Base-by-base conservation (phyloP, 2,888 invertebrate species). In the Spodoptera picta region DNA sequence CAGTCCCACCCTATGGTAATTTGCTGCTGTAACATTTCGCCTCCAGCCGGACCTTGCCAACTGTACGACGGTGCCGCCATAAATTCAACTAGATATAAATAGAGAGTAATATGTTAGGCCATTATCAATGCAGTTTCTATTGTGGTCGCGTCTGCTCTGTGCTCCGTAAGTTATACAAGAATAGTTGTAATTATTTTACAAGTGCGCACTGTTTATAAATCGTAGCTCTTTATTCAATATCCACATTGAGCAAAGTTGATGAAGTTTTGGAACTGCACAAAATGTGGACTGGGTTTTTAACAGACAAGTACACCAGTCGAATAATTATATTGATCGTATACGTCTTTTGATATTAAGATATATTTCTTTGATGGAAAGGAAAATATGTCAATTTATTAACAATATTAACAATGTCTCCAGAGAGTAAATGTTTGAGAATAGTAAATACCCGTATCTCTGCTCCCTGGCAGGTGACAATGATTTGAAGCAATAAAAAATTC, bases 41-140 rank as follows among this genome's bases (percentile, higher is more conserved):
- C 79, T 75, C 54, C 67, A 70, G 78, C 75, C 79, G 69, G 60
- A 68, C 62, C 71, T 64, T 59, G 75, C 68, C 66, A 73, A 64
- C 68, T 75, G 61, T 67, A 65, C 65, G 75, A 67, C 63, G 52
- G 23, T 72, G 57, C 61, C 52, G 45, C 70, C 74, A 82, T 84
- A 85, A 84, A 84, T 82, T 80, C 58, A 55, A 61, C 56, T 60
- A 73, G 71, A 72, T 82, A 83, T 83, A 83, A 83, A 83, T 83
- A 84, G 80, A 77, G 74, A 75, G 75, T 69, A 75, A 74, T 82
- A 75, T 69, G 75, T 81, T 77, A 73, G 67, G 56, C 56, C 73
- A n/a, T 84, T 82, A 84, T 84, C 83, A 79, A 71, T 77, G 72
- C 69, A 67, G 74, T 81, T 79, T 75, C 76, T 83, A 80, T 83